These are phyloP conservation scores for Sebastes fasciatus DNA, from an alignment of 2,113 vertebrate species.

Conservation along the genomic window DNA sequence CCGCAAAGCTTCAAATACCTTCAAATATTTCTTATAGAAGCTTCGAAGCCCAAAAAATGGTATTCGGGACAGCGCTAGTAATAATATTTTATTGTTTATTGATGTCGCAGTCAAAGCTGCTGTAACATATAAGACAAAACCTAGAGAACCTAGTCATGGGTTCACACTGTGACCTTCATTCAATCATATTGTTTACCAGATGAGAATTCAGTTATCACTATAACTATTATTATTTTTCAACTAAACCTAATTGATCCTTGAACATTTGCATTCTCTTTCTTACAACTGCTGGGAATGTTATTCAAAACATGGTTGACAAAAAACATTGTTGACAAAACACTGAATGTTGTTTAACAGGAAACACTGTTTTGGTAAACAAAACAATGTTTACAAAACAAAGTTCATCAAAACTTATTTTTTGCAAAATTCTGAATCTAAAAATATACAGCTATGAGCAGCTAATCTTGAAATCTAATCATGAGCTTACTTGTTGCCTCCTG, in stretches of 20 bases:
- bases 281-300: background rate
- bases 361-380: background rate
- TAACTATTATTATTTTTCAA: background rate
- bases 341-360: background rate
- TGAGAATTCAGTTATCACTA: no score
- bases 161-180: background rate
- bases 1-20: no score
- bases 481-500: slow-evolving; percentile 88
- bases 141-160: background rate
- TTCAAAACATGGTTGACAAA: background rate
- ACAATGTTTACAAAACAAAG: background rate
- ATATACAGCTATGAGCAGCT: background rate
- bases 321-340: background rate
- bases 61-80: no score
- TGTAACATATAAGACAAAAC: background rate
- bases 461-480: background rate
- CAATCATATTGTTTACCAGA: background rate
- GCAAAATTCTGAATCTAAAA: background rate
- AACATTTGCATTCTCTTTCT: background rate
- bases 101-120: background rate
- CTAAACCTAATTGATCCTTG: background rate
- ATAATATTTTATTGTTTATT: background rate
- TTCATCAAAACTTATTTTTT: background rate
- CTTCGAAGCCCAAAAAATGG: no score
- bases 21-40: no score